phyloP scores from a whole-genome alignment of 2,888 invertebrate genomes.

The Amiota mariae region DNA sequence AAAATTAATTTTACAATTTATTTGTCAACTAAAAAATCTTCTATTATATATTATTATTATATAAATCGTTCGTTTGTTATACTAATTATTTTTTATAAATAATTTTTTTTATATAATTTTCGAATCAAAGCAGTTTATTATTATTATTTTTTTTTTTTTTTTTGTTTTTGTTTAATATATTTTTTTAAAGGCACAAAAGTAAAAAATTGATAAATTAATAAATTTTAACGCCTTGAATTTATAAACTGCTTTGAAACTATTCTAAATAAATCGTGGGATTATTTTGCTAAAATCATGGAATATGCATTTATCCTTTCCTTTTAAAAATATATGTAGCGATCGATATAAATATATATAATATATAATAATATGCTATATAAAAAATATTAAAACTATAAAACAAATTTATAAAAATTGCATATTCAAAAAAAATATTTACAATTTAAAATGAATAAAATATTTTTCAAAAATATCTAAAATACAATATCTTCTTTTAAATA shows the following conservation, averaged over 20 bases:
- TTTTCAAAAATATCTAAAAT: conserved; percentile 3
- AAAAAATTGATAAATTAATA: conserved; percentile 1
- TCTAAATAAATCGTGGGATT: not conserved
- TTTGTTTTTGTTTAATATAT: no score
- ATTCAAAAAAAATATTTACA: not conserved
- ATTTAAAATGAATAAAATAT: not conserved
- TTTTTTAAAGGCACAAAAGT: conserved; percentile 24
- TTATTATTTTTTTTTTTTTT: not conserved
- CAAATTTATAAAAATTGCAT: conserved; percentile 22
- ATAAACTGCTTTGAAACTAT: not conserved
- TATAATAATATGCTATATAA: conserved; percentile 20
- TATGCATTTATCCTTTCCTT: conserved; percentile 7
- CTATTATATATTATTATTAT: conserved; percentile 5
- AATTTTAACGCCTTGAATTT: not conserved
- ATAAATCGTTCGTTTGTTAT: conserved; percentile 17
- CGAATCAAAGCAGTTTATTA: not conserved
- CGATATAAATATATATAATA: conserved; percentile 24
- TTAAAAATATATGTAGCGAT: not conserved
- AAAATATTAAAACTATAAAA: conserved; percentile 29
- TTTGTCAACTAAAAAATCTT: conserved; percentile 4
- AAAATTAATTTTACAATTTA: not conserved
- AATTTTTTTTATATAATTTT: conserved; percentile 36
- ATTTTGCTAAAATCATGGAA: conserved; percentile 8
- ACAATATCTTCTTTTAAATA: not conserved
- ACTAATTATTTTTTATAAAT: conserved; percentile 10